Percentiles rank a stretch among this genome's conserved stretches.
phyloP scores from a whole-genome alignment of 1,140 invertebrate species.

The Leptoteleia sp. region DNA sequence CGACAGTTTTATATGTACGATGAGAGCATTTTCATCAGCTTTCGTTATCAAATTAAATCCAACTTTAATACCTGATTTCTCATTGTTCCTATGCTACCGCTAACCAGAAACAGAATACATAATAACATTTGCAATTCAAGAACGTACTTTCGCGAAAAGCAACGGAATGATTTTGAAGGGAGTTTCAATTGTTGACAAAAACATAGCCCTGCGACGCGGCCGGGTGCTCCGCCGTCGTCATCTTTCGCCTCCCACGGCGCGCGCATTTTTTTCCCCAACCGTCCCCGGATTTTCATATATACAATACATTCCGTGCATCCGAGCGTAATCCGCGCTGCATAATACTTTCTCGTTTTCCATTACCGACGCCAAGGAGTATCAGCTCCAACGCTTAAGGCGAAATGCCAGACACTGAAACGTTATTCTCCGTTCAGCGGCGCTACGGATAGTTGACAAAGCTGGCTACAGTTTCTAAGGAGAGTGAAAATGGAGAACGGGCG shows the following conservation, averaged over 20 bases:
- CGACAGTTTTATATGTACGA: too few species aligned
- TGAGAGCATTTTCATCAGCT: too few species aligned
- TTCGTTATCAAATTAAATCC: too few species aligned
- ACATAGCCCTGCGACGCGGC: neutral
- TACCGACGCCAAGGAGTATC: slow-evolving; percentile 51
- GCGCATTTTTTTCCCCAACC: slow-evolving; percentile 1
- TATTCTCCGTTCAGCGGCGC: slow-evolving; percentile 41
- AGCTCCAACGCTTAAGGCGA: slow-evolving; percentile 51
- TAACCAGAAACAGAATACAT: too few species aligned
- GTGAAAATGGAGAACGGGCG: slow-evolving; percentile 49
- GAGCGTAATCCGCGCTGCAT: slow-evolving; percentile 34
- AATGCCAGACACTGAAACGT: slow-evolving; percentile 56
- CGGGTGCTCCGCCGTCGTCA: too few species aligned
- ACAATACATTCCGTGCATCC: slow-evolving; percentile 36
- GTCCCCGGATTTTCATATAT: slow-evolving; percentile 35
- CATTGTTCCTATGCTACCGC: too few species aligned
- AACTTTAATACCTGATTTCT: too few species aligned
- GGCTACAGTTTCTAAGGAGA: slow-evolving; percentile 50
- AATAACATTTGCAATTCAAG: neutral
- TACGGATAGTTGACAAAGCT: slow-evolving; percentile 60
- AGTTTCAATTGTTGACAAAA: slow-evolving; percentile 15
- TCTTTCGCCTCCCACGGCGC: slow-evolving; percentile 8
- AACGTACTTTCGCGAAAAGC: slow-evolving; percentile 7
- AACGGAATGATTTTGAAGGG: slow-evolving; percentile 20
- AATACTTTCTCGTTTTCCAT: slow-evolving; percentile 63